A percentile compares a stretch with the other conserved stretches of the same genome.
Conservation (phyloP, 2,797 vertebrate genomes). For the Nothura maculosa region DNA sequence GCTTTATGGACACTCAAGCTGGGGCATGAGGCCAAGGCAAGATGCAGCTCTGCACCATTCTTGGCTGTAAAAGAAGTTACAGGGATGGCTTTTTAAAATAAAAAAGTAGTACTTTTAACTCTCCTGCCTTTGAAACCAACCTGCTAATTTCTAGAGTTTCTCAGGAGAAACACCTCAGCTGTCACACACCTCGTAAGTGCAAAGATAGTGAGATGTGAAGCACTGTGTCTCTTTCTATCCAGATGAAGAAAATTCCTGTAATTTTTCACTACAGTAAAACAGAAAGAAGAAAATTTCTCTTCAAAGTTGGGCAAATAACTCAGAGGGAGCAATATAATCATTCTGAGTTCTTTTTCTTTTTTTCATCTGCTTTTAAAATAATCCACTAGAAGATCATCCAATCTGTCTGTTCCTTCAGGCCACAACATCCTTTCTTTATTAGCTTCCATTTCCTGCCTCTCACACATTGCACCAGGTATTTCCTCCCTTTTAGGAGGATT, state of each 20-base stretch:
- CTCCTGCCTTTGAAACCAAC: background rate
- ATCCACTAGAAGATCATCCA: background rate
- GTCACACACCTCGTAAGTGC: background rate
- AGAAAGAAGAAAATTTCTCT: background rate
- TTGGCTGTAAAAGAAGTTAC: background rate
- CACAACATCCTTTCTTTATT: background rate
- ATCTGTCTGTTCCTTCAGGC: constrained; percentile 6
- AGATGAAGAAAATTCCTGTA: background rate
- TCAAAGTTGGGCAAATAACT: background rate
- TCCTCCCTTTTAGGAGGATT: background rate
- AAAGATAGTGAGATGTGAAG: constrained; percentile 12
- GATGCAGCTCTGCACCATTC: background rate
- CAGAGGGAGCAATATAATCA: background rate
- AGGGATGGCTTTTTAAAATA: background rate
- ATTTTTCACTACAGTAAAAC: background rate
- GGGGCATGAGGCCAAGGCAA: background rate
- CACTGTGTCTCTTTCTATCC: background rate
- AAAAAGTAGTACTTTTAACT: background rate
- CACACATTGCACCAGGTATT: background rate
- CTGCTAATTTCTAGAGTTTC: background rate
- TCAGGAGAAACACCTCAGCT: background rate
- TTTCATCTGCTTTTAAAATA: background rate
- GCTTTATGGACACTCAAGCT: background rate
- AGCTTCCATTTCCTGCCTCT: background rate
- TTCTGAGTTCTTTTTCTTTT: background rate